Evolutionary conservation across 2,113 vertebrate genomes (phyloP), one percentile per base, ranked within the genome.

Genomic region (Sceloporus undulatus): DNA sequence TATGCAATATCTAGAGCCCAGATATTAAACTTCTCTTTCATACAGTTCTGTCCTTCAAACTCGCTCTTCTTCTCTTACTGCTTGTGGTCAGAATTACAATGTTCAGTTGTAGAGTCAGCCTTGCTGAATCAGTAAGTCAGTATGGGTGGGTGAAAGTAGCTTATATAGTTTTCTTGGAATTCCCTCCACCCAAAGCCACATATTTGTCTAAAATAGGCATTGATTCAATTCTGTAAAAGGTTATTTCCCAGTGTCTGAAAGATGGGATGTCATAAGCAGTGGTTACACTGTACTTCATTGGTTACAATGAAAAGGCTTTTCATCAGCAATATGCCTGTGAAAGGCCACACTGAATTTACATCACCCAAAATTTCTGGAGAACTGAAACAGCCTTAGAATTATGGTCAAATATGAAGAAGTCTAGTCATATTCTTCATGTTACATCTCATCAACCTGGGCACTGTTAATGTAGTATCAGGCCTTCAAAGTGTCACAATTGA

Each of bases 111-210:
- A 86, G 40, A 21, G 73, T 52, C 82, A 66, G 21, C 1, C 70
- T 29, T 34, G 34, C 42, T 40, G 0, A 0, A 29, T 86, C 19
- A 13, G 52, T 80, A 13, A 6, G 74, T 0, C 89, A 5, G 34
- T 0, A 0, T 59, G 79, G 34, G 0, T 85, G 38, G 40, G 0
- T 86, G 38, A 85, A 34, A 62, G 13, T 19, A 8, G 23, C 0
- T 65, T 5, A 16, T 62, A 42, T 59, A 71, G 0, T 29, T 34
- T 34, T 80, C 66, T 27, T 85, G 0, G 40, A 0, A 40, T 0
- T 1, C 0, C 10, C 81, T 21, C 82, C 70, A 2, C 78, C 76
- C 66, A 21, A 79, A 86, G 85, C 85, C 85, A 86, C 85, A 86
- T 65, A 6, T 5, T 76, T 59, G 2, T 25, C 90, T 74, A n/a